phyloP scores from a whole-genome alignment of 92 coral and sea anemone genomes.

The Montipora capitata region DNA sequence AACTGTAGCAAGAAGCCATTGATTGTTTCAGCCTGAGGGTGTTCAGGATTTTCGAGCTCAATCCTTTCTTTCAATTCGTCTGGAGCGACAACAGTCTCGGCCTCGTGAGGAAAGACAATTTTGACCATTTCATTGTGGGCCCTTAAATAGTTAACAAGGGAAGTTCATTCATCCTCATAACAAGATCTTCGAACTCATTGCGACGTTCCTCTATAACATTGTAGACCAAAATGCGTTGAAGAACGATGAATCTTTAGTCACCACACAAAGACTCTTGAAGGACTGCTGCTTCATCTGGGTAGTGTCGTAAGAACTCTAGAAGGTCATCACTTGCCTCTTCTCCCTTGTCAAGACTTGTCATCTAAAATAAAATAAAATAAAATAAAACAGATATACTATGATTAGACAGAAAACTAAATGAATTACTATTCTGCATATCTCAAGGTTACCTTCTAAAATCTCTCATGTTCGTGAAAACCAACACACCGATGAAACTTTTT shows the following conservation, averaged over 20 bases:
- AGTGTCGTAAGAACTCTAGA: conserved; percentile 27
- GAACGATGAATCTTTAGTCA: conserved; percentile 22
- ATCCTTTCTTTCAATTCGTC: conserved; percentile 14
- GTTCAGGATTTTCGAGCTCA: conserved; percentile 6
- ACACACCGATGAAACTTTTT: no score
- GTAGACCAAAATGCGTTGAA: conserved; percentile 39
- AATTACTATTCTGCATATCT: no score
- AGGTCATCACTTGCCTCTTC: conserved; percentile 5
- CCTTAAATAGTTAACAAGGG: conserved; percentile 24
- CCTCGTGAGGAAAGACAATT: conserved; percentile 27
- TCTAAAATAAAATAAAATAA: not conserved
- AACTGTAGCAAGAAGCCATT: conserved; percentile 22
- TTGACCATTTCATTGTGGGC: conserved; percentile 15
- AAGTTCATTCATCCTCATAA: conserved; percentile 54
- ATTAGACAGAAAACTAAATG: not conserved
- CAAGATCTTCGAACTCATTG: conserved; percentile 30
- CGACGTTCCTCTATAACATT: conserved; percentile 43
- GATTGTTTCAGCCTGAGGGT: not conserved
- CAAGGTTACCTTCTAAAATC: no score
- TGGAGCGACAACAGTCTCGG: conserved; percentile 24
- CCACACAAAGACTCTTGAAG: conserved; percentile 27
- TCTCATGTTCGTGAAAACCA: no score
- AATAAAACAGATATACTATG: not conserved
- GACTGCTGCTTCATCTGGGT: conserved; percentile 40
- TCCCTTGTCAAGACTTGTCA: conserved; percentile 23